Evolutionary conservation across 1,140 invertebrate species (phyloP), one percentile per base, ranked within the genome.

Genomic region (Cydia fagiglandana): DNA sequence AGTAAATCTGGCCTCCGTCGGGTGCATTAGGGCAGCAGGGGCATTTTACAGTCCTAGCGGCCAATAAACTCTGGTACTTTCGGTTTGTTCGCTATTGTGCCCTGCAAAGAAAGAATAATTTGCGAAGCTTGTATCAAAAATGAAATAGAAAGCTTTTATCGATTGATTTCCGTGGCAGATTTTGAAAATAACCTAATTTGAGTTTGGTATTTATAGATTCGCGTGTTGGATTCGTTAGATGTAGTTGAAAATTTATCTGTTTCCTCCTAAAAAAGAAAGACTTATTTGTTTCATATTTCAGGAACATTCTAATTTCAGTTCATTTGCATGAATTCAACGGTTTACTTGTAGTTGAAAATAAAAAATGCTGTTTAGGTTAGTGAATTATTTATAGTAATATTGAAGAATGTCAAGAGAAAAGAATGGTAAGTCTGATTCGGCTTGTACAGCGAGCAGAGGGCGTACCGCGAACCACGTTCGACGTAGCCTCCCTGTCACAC

Each of bases 271-370:
- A 3, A 53, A 17, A 53, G 50, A 53, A 17, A 53, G 50, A 53
- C 15, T 53, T 10, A 53, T 53, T 17, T 17, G 50, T 89, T 88
- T 92, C 88, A 84, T 84, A 89, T 13, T 53, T 7, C 12, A 13
- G 45, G 15, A 53, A 17, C 90, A 91, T 86, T 88, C 91, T 38
- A 5, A 92, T 92, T 91, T 92, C 84, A 83, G 10, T 47, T 0
- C 2, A 53, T 5, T 5, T n/a, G 50, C 34, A 5, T 38, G 34
- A 38, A 38, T 6, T 38, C 30, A 34, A 34, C 30, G 4, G 34
- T 2, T 15, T 38, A 38, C 10, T 38, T 38, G 45, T 47, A 47
- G 45, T 47, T 47, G 45, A 15, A 15, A 15, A 15, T 7, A 13
- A 2, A 47, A 4, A 47, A 47, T 47, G 10, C 45, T 47, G 4